These are phyloP conservation scores for Jordanella pulchra DNA, from an alignment of 2,797 vertebrate species.

Conservation along the genomic window DNA sequence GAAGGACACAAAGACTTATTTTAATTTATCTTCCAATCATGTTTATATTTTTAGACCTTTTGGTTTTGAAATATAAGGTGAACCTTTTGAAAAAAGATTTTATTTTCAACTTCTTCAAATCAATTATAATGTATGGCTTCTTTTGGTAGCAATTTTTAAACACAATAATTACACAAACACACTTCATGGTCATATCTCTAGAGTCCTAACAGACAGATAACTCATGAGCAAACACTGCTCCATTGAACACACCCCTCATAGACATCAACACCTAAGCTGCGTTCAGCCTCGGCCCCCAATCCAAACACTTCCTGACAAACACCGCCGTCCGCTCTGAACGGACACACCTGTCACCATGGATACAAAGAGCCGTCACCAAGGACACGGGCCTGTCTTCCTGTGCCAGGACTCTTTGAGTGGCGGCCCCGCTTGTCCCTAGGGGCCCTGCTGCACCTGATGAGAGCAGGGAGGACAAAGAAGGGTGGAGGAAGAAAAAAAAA, in stretches of 20 bases:
- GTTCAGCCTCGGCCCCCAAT: conserved; percentile 55
- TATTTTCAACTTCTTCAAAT: not conserved
- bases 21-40: not conserved
- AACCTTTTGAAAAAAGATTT: not conserved
- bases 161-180: not conserved
- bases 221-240: conserved; percentile 48
- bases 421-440: conserved; percentile 59
- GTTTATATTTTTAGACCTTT: not conserved
- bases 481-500: conserved; percentile 48
- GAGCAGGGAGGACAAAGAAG: conserved; percentile 64
- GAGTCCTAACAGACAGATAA: conserved; percentile 60
- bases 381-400: conserved; percentile 64
- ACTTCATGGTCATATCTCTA: conserved; percentile 31
- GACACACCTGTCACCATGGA: conserved; percentile 76
- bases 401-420: conserved; percentile 61
- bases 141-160: conserved; percentile 23
- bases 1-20: not conserved
- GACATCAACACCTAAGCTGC: conserved; percentile 70
- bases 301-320: conserved; percentile 75
- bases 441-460: conserved; percentile 70
- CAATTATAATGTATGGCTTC: conserved; percentile 18
- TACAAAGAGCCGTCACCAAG: conserved; percentile 69
- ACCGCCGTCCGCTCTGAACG: conserved; percentile 59
- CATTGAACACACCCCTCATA: conserved; percentile 47
- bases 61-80: not conserved